phyloP scores from a whole-genome alignment of 2,888 invertebrate genomes.

The Reticulitermes lucifugus region DNA sequence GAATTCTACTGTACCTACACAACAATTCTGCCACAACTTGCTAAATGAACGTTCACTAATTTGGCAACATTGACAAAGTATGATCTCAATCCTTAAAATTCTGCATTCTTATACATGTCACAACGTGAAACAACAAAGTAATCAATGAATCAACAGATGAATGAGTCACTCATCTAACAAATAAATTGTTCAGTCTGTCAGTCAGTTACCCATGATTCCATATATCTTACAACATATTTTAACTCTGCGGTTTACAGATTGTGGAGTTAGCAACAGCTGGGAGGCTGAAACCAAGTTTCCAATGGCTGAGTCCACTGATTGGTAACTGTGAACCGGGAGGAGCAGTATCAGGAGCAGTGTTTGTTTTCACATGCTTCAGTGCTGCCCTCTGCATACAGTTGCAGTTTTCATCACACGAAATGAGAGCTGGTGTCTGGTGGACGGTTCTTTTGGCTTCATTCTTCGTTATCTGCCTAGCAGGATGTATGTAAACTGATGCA shows the following conservation, averaged over 20 bases:
- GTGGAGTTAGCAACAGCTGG: slow-evolving; percentile 69
- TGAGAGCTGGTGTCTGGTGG: slow-evolving; percentile 74
- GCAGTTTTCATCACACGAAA: slow-evolving; percentile 68
- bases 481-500: slow-evolving; percentile 68
- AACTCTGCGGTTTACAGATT: slow-evolving; percentile 58
- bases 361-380: slow-evolving; percentile 75
- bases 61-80: no score
- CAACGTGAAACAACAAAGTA: no score
- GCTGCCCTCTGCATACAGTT: slow-evolving; percentile 78
- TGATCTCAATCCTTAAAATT: no score
- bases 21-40: no score
- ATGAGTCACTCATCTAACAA: no score
- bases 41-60: no score
- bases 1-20: no score
- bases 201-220: no score
- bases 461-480: slow-evolving; percentile 72
- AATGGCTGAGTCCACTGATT: slow-evolving; percentile 78
- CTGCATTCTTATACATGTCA: no score
- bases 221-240: no score
- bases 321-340: slow-evolving; percentile 82
- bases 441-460: slow-evolving; percentile 73
- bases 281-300: slow-evolving; percentile 74
- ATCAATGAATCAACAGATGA: no score
- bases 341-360: slow-evolving; percentile 78
- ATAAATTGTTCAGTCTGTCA: no score